These are phyloP conservation scores for Cydia splendana DNA, from an alignment of 1,140 invertebrate genomes.

Conservation along the genomic window DNA sequence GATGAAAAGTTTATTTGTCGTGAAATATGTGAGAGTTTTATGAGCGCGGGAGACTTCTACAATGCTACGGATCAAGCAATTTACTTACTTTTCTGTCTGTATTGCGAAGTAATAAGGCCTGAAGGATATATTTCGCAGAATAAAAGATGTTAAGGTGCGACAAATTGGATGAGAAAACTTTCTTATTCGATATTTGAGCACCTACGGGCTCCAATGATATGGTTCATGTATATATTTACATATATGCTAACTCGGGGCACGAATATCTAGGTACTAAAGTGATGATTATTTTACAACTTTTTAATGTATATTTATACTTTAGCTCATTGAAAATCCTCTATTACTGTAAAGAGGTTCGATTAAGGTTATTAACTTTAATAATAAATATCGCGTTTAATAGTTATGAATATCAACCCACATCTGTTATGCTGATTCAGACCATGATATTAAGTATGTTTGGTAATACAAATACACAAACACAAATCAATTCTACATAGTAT, in stretches of 20 bases:
- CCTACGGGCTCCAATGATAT: slow-evolving; percentile 41
- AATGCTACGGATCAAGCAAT: slow-evolving; percentile 73
- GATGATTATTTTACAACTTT: background rate
- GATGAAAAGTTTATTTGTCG: slow-evolving; percentile 78
- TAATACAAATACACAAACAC: background rate
- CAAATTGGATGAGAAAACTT: slow-evolving; percentile 75
- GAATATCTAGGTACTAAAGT: background rate
- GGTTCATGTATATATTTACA: slow-evolving; percentile 31
- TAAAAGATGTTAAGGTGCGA: slow-evolving; percentile 69
- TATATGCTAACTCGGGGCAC: background rate
- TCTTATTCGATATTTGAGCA: slow-evolving; percentile 54
- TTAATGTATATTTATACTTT: too few relatives aligned
- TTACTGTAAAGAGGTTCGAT: too few relatives aligned
- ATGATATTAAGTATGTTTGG: too few relatives aligned
- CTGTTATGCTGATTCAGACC: too few relatives aligned
- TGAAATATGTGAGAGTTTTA: slow-evolving; percentile 78
- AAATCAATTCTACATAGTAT: too few relatives aligned
- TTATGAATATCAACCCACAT: too few relatives aligned
- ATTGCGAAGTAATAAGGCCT: slow-evolving; percentile 68
- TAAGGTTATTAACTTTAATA: too few relatives aligned
- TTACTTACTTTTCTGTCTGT: slow-evolving; percentile 68
- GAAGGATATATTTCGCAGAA: slow-evolving; percentile 55
- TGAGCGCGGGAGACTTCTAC: slow-evolving; percentile 69
- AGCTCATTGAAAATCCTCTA: too few relatives aligned
- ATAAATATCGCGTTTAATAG: too few relatives aligned